Conservation (phyloP, 1,140 invertebrate genomes). For the Philotrypesis tridentata region DNA sequence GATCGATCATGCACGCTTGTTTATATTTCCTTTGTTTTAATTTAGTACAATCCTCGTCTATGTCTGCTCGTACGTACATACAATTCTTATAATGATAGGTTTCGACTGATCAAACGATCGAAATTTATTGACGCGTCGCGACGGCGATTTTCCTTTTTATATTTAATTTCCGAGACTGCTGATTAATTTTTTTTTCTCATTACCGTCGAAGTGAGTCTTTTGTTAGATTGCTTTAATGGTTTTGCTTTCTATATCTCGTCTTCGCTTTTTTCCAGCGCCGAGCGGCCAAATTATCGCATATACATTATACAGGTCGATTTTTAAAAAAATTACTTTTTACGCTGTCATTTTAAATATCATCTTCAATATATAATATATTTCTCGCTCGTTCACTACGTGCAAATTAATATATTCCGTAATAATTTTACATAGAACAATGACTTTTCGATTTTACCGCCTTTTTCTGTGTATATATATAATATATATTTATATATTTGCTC, state of each 20-base stretch:
- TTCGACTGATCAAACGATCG: constrained; percentile 56
- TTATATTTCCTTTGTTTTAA: constrained; percentile 53
- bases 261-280: background rate
- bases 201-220: constrained; percentile 54
- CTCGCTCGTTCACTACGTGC: constrained; percentile 58
- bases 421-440: constrained; percentile 59
- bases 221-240: constrained; percentile 50
- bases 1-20: constrained; percentile 60
- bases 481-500: background rate
- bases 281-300: constrained; percentile 36
- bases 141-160: constrained; percentile 45
- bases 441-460: constrained; percentile 27
- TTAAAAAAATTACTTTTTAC: constrained; percentile 60
- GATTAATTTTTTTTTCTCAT: constrained; percentile 53
- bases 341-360: constrained; percentile 57
- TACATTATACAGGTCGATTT: constrained; percentile 53
- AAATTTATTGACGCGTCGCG: constrained; percentile 53
- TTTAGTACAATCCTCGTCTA: background rate
- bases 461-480: background rate
- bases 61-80: constrained; percentile 6
- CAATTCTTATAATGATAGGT: constrained; percentile 35
- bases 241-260: background rate
- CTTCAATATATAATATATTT: constrained; percentile 69
- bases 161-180: constrained; percentile 50
- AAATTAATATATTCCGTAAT: constrained; percentile 66